These are phyloP conservation scores for Hirtodrosophila trivittata DNA, from an alignment of 2,888 invertebrate genomes.

Conservation along the genomic window DNA sequence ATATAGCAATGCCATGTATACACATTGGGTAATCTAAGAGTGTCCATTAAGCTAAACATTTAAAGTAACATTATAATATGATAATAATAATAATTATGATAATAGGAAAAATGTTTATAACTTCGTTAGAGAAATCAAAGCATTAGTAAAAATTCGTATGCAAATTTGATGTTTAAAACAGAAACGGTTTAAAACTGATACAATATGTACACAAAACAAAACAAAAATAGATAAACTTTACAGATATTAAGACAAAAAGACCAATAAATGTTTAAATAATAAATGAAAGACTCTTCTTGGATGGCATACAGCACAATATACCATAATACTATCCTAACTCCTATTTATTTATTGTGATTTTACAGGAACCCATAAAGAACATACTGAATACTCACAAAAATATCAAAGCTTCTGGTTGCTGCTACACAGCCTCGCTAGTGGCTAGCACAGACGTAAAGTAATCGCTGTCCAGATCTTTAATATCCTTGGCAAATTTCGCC, in stretches of 20 bases:
- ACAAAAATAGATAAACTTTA: slow-evolving; percentile 38
- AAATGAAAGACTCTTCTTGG: slow-evolving; percentile 34
- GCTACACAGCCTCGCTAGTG: slow-evolving; percentile 40
- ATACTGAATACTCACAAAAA: no score
- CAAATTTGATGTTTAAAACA: slow-evolving; percentile 61
- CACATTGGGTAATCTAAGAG: slow-evolving; percentile 42
- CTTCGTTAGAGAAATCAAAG: slow-evolving; percentile 40
- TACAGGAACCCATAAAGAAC: background rate
- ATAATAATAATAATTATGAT: slow-evolving; percentile 16
- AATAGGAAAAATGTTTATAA: slow-evolving; percentile 41
- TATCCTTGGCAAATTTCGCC: slow-evolving; percentile 80
- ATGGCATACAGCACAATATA: slow-evolving; percentile 4
- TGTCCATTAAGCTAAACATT: slow-evolving; percentile 55
- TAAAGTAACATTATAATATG: slow-evolving; percentile 4
- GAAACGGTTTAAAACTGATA: slow-evolving; percentile 59
- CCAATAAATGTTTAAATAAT: slow-evolving; percentile 71
- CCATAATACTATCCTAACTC: background rate
- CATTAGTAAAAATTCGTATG: slow-evolving; percentile 42
- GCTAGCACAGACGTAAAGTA: slow-evolving; percentile 80
- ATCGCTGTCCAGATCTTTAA: slow-evolving; percentile 80
- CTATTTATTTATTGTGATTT: background rate
- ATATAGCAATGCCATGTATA: slow-evolving; percentile 34
- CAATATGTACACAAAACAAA: slow-evolving; percentile 44
- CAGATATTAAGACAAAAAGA: slow-evolving; percentile 65
- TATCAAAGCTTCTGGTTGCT: background rate